phyloP scores from a whole-genome alignment of 2,113 vertebrate species.

The Erythrolamprus reginae region DNA sequence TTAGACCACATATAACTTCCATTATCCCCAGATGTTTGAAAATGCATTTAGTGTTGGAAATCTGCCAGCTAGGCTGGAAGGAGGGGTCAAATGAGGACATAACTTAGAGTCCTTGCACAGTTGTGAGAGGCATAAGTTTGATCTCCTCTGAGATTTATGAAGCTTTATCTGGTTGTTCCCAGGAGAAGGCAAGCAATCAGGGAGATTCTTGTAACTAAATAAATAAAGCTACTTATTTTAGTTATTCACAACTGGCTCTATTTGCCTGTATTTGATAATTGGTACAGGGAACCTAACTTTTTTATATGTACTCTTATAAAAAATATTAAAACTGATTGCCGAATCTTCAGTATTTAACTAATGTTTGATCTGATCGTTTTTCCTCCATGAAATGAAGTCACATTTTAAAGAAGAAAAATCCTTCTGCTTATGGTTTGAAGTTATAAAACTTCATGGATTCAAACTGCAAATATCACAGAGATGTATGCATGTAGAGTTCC shows the following conservation, averaged over 20 bases:
- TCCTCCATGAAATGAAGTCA: neutral
- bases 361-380: neutral
- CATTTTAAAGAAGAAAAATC: neutral
- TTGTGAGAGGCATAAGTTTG: too few relatives aligned
- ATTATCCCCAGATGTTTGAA: neutral
- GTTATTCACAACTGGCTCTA: too few relatives aligned
- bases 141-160: too few relatives aligned
- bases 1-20: neutral
- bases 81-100: neutral
- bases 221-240: too few relatives aligned
- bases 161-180: too few relatives aligned
- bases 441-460: neutral
- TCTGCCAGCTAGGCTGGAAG: neutral
- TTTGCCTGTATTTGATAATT: neutral
- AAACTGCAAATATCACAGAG: neutral
- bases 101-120: too few relatives aligned
- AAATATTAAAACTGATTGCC: neutral
- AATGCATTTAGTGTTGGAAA: neutral
- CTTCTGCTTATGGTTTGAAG: neutral
- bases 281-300: neutral
- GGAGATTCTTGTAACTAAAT: too few relatives aligned
- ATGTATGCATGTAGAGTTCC: neutral
- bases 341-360: neutral
- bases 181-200: too few relatives aligned
- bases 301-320: neutral